phyloP scores from a whole-genome alignment of 1,140 invertebrate species.

The Uloborus diversus region DNA sequence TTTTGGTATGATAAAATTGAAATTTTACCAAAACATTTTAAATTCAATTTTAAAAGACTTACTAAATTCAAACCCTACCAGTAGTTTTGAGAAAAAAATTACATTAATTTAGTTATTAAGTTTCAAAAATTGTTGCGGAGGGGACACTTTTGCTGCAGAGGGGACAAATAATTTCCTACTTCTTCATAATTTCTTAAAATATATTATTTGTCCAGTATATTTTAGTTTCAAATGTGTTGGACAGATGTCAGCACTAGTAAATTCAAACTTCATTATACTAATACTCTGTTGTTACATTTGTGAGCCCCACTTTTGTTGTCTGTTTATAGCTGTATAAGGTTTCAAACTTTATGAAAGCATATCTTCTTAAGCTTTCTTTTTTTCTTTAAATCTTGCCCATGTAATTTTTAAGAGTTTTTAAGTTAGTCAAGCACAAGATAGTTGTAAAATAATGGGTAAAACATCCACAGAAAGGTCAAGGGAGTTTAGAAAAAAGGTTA shows the following conservation, averaged over 20 bases:
- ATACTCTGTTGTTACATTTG: not conserved
- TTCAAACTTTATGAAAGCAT: not conserved
- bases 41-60: not conserved
- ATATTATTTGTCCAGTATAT: too few relatives aligned
- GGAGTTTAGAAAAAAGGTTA: not conserved
- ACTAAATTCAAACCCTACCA: not conserved
- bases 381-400: not conserved
- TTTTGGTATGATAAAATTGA: not conserved
- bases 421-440: not conserved
- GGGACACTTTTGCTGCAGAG: not conserved
- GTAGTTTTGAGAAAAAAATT: not conserved
- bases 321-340: not conserved
- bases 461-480: not conserved
- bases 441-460: too few relatives aligned
- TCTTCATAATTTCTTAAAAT: not conserved
- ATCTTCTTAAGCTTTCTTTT: not conserved
- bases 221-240: not conserved
- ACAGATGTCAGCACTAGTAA: not conserved
- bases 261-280: not conserved
- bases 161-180: not conserved
- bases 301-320: not conserved
- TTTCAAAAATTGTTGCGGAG: not conserved
- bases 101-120: not conserved
- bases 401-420: not conserved
- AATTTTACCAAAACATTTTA: too few relatives aligned